phyloP scores from a whole-genome alignment of 30 jellyfish, hydroid and myxozoan species.

The Haliclystus octoradiatus region DNA sequence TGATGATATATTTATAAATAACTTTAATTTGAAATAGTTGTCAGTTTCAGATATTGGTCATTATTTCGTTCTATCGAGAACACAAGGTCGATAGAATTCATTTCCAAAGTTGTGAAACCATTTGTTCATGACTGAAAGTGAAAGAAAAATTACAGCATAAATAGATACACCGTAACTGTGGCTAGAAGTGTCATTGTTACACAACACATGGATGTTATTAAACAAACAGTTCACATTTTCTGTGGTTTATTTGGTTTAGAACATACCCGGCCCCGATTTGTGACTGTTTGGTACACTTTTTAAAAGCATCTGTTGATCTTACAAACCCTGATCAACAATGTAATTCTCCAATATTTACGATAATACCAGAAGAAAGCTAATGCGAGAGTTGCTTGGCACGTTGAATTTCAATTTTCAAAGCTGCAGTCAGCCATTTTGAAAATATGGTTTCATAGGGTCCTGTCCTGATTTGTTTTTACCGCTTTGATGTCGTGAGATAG shows the following conservation, averaged over 20 bases:
- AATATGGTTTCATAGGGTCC: not conserved
- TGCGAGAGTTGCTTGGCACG: not conserved
- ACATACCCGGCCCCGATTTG: too few relatives aligned
- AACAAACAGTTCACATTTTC: too few relatives aligned
- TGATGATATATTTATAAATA: not conserved
- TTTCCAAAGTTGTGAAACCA: slow-evolving; percentile 82
- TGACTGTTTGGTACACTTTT: too few relatives aligned
- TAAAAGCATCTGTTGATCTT: too few relatives aligned
- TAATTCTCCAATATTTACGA: too few relatives aligned
- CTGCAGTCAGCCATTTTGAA: too few relatives aligned
- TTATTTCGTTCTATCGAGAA: slow-evolving; percentile 19
- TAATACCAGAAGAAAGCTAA: not conserved
- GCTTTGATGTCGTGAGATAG: too few relatives aligned
- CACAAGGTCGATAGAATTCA: slow-evolving; percentile 49
- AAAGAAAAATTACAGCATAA: not conserved
- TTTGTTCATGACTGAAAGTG: slow-evolving; percentile 71
- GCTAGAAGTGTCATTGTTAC: not conserved
- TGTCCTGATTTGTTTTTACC: too few relatives aligned
- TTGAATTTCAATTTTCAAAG: too few relatives aligned
- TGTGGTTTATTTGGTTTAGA: not conserved
- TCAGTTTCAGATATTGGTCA: not conserved
- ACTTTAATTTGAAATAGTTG: not conserved
- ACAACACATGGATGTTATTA: not conserved
- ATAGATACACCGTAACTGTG: not conserved
- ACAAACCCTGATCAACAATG: too few relatives aligned